Conservation (phyloP, 1,140 invertebrate genomes). For the Drosophila athabasca region DNA sequence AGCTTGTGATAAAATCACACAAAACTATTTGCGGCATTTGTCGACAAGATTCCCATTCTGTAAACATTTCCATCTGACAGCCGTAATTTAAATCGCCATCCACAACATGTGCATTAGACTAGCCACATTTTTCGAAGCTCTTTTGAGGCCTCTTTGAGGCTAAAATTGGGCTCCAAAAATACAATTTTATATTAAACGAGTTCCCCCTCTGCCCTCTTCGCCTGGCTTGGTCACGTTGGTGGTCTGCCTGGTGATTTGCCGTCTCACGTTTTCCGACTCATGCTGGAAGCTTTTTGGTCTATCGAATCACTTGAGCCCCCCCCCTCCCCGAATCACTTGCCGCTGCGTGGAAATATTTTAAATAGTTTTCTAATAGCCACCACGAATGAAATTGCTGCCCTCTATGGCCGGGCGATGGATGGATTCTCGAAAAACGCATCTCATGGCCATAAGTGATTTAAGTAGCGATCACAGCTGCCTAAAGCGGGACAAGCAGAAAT, state of each 20-base stretch:
- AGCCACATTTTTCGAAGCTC: conserved; percentile 48
- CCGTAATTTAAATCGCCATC: conserved; percentile 64
- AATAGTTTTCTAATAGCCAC: conserved; percentile 76
- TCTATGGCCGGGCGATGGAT: conserved; percentile 37
- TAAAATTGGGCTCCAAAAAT: conserved; percentile 57
- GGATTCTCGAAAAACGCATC: conserved; percentile 38
- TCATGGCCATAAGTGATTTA: conserved; percentile 61
- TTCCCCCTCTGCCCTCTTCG: conserved; percentile 41
- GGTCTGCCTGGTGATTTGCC: conserved; percentile 61
- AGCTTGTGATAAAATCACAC: conserved; percentile 5
- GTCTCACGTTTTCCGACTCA: conserved; percentile 73
- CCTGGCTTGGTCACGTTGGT: conserved; percentile 53
- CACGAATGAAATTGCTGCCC: conserved; percentile 61
- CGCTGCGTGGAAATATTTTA: conserved; percentile 74
- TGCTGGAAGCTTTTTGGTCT: conserved; percentile 37
- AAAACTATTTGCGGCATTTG: conserved; percentile 64
- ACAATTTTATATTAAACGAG: conserved; percentile 43
- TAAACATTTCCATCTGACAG: conserved; percentile 68
- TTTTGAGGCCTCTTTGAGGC: conserved; percentile 59
- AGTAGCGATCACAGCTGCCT: conserved; percentile 43
- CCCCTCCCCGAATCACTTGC: too few relatives aligned
- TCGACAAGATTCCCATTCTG: conserved; percentile 67
- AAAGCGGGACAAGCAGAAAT: conserved; percentile 5
- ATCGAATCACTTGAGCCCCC: conserved; percentile 34
- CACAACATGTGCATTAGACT: conserved; percentile 53